phyloP scores from a whole-genome alignment of 2,797 vertebrate genomes.

The Myotis findleyi region DNA sequence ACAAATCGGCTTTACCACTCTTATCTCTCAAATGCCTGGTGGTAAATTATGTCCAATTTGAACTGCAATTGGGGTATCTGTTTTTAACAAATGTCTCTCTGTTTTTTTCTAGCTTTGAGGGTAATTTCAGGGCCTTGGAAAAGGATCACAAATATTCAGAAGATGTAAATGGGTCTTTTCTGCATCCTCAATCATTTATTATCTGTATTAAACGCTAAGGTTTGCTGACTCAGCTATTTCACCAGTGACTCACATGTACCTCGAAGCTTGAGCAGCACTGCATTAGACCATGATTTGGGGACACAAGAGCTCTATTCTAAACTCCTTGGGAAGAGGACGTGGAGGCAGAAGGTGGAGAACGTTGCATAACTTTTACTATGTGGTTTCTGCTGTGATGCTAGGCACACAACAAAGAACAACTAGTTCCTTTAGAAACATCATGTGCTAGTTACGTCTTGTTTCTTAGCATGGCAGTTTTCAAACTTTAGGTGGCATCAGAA shows the following conservation, averaged over 20 bases:
- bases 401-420: not conserved
- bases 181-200: not conserved
- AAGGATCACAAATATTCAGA: not conserved
- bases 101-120: slow-evolving; percentile 40
- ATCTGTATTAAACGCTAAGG: not conserved
- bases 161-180: not conserved
- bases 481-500: not conserved
- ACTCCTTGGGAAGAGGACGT: not conserved
- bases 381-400: not conserved
- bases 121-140: not conserved
- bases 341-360: not conserved
- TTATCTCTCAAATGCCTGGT: not conserved
- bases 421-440: not conserved
- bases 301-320: not conserved
- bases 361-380: not conserved
- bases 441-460: not conserved
- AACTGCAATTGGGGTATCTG: not conserved
- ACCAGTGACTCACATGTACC: not conserved
- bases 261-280: not conserved
- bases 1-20: not conserved
- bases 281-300: not conserved
- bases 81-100: not conserved
- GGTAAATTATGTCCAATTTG: not conserved
- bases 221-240: not conserved
- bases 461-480: not conserved